These are phyloP conservation scores for Drosophila algonquin DNA, from an alignment of 2,888 invertebrate species.

Conservation along the genomic window DNA sequence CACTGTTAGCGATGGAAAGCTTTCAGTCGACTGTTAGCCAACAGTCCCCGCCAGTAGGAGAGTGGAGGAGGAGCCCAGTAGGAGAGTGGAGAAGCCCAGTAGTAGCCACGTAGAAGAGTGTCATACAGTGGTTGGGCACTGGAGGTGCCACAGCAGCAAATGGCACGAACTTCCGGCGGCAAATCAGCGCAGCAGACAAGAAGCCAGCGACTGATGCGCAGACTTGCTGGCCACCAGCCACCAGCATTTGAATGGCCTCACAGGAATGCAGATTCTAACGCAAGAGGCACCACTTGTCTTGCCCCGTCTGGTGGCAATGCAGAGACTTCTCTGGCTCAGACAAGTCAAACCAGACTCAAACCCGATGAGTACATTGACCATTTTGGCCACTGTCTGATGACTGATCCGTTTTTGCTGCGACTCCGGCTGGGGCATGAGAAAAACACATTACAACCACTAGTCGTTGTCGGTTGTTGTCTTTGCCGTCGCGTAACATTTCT, in stretches of 20 bases:
- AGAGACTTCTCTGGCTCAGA: constrained; percentile 29
- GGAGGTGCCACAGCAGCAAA: constrained; percentile 34
- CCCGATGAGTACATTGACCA: constrained; percentile 71
- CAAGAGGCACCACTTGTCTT: constrained; percentile 49
- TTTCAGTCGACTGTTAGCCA: constrained; percentile 40
- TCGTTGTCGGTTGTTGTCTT: constrained; percentile 8
- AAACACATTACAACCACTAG: constrained; percentile 71
- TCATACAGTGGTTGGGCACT: constrained; percentile 35
- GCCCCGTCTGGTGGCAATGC: neutral
- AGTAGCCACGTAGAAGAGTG: constrained; percentile 18
- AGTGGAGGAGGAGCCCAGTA: neutral
- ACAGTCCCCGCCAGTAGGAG: constrained; percentile 7
- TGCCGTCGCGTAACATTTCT: constrained; percentile 52
- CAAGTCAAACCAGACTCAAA: constrained; percentile 65
- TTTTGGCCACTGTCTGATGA: constrained; percentile 58
- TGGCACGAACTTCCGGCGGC: constrained; percentile 74
- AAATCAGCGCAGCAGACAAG: constrained; percentile 75
- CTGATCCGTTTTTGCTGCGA: constrained; percentile 18
- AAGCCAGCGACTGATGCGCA: constrained; percentile 68
- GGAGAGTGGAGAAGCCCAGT: constrained; percentile 11
- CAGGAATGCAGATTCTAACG: constrained; percentile 77
- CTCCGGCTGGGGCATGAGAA: constrained; percentile 57
- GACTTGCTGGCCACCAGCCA: constrained; percentile 31
- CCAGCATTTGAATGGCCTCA: constrained; percentile 67
- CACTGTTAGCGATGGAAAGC: constrained; percentile 50